Conservation (phyloP, 1,140 invertebrate genomes). For the Trachelipus rathkii region DNA sequence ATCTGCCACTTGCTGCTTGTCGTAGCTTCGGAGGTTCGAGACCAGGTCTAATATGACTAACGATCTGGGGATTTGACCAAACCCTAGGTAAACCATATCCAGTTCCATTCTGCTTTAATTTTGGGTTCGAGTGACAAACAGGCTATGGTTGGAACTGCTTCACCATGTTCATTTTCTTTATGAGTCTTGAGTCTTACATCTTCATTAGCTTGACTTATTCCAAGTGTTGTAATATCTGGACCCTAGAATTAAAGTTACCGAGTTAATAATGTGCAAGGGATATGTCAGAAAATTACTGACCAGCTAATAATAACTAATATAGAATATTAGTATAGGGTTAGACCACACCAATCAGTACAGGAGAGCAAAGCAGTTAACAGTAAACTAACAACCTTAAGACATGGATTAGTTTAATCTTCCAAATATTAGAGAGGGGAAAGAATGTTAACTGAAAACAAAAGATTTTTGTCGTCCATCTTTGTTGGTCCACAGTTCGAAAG, state of each 20-base stretch:
- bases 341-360: no score
- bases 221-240: constrained; percentile 42
- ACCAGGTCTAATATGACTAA: constrained; percentile 53
- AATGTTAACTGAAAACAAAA: no score
- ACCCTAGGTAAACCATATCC: constrained; percentile 60
- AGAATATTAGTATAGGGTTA: no score
- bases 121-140: constrained; percentile 27
- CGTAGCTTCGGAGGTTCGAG: constrained; percentile 61
- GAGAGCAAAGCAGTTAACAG: no score
- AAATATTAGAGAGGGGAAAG: no score
- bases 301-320: no score
- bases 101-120: constrained; percentile 22
- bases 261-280: no score
- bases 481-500: no score
- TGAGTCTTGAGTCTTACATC: constrained; percentile 34
- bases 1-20: constrained; percentile 77
- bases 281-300: no score
- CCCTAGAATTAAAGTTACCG: constrained; percentile 16
- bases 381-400: no score
- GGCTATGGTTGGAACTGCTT: constrained; percentile 22
- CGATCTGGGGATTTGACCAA: constrained; percentile 66
- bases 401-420: no score
- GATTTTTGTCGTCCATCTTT: no score
- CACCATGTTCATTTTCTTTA: constrained; percentile 27
- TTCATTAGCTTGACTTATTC: constrained; percentile 39